Evolutionary conservation across 2,113 vertebrate genomes (phyloP).

Genomic region (Crotalus horridus): DNA sequence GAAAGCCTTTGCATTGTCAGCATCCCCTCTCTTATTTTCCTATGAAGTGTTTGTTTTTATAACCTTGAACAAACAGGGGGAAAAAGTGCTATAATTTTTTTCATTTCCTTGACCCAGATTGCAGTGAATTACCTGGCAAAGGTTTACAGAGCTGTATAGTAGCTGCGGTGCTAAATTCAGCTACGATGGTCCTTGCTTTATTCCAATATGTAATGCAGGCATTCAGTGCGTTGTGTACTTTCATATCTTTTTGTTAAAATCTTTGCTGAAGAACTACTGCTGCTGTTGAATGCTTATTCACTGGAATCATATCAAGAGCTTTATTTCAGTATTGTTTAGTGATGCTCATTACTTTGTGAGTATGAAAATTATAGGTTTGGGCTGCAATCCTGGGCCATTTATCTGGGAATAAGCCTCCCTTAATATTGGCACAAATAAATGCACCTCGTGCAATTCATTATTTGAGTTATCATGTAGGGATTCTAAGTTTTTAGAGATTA

Average conservation of each 20-base stretch:
- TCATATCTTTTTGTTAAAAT: background rate
- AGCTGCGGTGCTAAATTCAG: background rate
- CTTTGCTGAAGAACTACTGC: background rate
- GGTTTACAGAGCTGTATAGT: background rate
- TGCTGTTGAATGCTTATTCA: background rate
- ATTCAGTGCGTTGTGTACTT: background rate
- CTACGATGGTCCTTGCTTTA: background rate
- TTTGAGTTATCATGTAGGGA: background rate
- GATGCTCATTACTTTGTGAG: background rate
- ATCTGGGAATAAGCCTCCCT: background rate
- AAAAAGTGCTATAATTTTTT: background rate
- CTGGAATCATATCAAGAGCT: background rate
- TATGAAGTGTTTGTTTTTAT: background rate
- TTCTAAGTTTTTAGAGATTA: background rate
- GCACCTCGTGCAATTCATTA: background rate
- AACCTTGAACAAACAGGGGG: background rate
- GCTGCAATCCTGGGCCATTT: background rate
- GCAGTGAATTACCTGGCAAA: background rate
- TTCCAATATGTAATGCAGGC: background rate
- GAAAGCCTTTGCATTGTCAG: background rate
- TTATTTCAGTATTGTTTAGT: background rate
- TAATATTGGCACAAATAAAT: no score
- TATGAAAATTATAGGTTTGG: background rate
- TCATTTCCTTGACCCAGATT: background rate
- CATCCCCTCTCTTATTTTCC: background rate